Base-by-base conservation (phyloP, 2,888 invertebrate genomes). In the Dichetophora obliterata region DNA sequence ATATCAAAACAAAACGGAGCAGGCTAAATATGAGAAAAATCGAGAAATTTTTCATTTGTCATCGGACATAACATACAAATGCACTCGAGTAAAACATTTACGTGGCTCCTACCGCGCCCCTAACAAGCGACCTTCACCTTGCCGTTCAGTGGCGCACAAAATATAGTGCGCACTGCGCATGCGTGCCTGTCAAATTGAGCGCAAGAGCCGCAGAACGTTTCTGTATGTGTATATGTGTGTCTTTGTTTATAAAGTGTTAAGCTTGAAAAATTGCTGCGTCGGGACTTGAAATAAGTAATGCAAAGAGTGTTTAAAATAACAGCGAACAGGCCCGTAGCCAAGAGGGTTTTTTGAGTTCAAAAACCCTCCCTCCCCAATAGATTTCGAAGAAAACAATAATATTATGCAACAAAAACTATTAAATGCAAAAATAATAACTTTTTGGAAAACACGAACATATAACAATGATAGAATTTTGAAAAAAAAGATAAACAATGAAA, bases 61-160 rank as follows among this genome's bases (percentile, higher is more conserved):
- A 43, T 6, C 54, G 6, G 19, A 19, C 54, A 8, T 1, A 37
- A 37, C 8, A 37, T 8, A 37, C 1, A 37, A 37, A 43, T 19
- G 5, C 54, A 54, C 19, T 54, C 9, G 19, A 6, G 9, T 19
- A 22, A 54, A 6, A 22, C 2, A 19, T 54, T 8, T 54, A 4
- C 54, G 11, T 19, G 19, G 8, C 19, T 8, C 3, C n/a, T 22
- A 54, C 22, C 54, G 19, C 54, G 22, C 54, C 54, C 19, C n/a
- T 8, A n/a, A 19, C 19, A 8, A 16, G 27, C 22, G 61, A 27
- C 61, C 66, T 66, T 66, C 66, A 66, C 66, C 66, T 66, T 48
- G 66, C 37, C 48, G 19, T 11, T 14, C 43, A 9, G 27, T 22
- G 48, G 43, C 31, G 61, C 61, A 16, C 61, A 24, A 22, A 19